These are phyloP conservation scores for Streblospio benedicti DNA, from an alignment of 1,140 invertebrate species.

Conservation along the genomic window DNA sequence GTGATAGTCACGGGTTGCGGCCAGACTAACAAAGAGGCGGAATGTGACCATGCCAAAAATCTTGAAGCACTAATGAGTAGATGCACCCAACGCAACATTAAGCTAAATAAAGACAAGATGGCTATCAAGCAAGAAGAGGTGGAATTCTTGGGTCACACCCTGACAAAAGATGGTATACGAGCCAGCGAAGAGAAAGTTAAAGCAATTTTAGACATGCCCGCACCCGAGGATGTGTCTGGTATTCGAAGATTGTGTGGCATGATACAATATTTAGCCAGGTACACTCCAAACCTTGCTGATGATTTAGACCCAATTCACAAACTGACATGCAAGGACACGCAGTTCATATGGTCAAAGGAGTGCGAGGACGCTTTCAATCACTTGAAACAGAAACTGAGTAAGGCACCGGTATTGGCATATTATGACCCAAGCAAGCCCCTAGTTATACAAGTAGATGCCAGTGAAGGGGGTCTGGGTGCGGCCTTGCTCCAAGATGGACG, in stretches of 20 bases:
- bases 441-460: constrained; percentile 27
- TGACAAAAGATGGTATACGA: constrained; percentile 38
- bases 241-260: constrained; percentile 24
- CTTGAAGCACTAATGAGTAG: constrained; percentile 28
- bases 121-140: no score
- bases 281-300: no score
- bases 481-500: constrained; percentile 45
- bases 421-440: constrained; percentile 24
- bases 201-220: constrained; percentile 27
- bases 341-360: background rate
- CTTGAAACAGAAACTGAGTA: constrained; percentile 20
- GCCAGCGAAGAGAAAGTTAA: constrained; percentile 38
- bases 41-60: background rate
- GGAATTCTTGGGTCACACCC: constrained; percentile 23
- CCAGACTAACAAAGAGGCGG: background rate
- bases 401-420: constrained; percentile 23
- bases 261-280: no score
- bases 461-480: constrained; percentile 39
- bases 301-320: constrained; percentile 22
- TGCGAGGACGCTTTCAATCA: constrained; percentile 13
- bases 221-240: constrained; percentile 16
- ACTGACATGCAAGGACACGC: constrained; percentile 13
- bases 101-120: constrained; percentile 37
- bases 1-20: background rate
- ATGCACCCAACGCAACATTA: constrained; percentile 32